phyloP scores from a whole-genome alignment of 2,888 invertebrate species.

The Lithophane leautieri region DNA sequence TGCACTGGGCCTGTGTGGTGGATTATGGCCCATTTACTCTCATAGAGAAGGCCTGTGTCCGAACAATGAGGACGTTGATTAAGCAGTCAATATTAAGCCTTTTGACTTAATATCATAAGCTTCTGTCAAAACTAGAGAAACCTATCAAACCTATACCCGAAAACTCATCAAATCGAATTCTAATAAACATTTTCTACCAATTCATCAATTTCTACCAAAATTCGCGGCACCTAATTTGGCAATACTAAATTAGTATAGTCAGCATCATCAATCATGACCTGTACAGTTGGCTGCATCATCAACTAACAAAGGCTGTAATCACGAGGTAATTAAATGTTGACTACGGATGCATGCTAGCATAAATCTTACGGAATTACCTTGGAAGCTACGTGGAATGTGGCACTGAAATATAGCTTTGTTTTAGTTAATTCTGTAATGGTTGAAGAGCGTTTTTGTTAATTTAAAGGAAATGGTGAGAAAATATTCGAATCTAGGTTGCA shows the following conservation, averaged over 20 bases:
- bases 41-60: no score
- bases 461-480: background rate
- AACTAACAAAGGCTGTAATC: conserved; percentile 73
- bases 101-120: background rate
- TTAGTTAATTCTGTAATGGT: conserved; percentile 36
- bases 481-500: no score
- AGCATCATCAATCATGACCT: conserved; percentile 72
- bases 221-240: conserved; percentile 20
- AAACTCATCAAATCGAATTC: background rate
- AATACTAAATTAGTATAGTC: conserved; percentile 45
- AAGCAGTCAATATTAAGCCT: background rate
- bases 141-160: no score
- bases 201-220: background rate
- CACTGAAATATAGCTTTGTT: conserved; percentile 53
- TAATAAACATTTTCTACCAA: background rate
- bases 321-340: conserved; percentile 79
- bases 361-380: conserved; percentile 64
- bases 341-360: conserved; percentile 71
- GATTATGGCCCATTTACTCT: no score
- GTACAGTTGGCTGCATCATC: conserved; percentile 73
- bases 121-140: background rate
- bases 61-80: background rate
- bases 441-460: conserved; percentile 27
- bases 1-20: no score
- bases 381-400: conserved; percentile 31